Evolutionary conservation across 2,113 vertebrate species (phyloP).

Genomic region (Phyllostomus discolor): DNA sequence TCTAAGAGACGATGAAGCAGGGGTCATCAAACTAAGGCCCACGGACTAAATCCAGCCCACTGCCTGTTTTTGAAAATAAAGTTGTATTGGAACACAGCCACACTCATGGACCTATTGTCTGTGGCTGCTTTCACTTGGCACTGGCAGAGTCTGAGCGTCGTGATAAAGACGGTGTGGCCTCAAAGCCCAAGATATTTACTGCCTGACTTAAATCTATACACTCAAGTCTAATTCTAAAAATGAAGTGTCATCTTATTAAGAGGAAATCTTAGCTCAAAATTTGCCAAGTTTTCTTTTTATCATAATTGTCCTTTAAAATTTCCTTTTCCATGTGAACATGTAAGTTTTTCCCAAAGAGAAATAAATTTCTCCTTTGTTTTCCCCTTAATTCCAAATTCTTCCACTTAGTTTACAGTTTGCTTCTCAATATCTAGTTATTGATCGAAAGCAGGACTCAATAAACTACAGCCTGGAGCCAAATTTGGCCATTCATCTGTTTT

Average conservation of each 20-base stretch:
- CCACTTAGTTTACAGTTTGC: not conserved
- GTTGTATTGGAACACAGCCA: not conserved
- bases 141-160: not conserved
- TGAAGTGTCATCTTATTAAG: not conserved
- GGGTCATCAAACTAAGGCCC: not conserved
- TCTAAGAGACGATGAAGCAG: not conserved
- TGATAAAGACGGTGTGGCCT: not conserved
- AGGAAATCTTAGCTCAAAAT: not conserved
- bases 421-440: not conserved
- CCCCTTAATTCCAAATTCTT: not conserved
- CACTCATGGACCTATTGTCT: not conserved
- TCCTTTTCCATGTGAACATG: not conserved
- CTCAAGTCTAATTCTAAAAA: constrained; percentile 13
- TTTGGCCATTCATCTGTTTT: not conserved
- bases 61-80: not conserved
- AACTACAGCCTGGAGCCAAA: not conserved
- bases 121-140: not conserved
- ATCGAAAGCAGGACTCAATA: not conserved
- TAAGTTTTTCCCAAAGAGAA: constrained; percentile 14
- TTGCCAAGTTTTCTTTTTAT: constrained; percentile 24
- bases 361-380: not conserved
- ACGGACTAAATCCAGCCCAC: not conserved
- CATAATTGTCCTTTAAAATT: not conserved
- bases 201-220: not conserved
- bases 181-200: not conserved